Percentiles rank a stretch among this genome's conserved stretches.
phyloP scores from a whole-genome alignment of 2,888 invertebrate species.

The Eudemis profundana region DNA sequence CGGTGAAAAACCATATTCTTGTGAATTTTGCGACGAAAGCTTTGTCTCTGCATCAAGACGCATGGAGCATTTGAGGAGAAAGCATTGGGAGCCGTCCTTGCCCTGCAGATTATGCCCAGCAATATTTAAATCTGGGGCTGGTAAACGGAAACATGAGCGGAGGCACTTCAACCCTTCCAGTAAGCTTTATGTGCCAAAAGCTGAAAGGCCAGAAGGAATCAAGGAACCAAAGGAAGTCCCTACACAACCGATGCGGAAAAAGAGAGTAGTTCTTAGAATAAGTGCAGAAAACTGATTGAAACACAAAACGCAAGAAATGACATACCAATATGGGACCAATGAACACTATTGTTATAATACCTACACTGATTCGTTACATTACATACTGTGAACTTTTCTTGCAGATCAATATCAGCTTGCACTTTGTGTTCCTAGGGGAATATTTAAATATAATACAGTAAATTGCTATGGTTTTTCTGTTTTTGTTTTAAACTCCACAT shows the following conservation, averaged over 20 bases:
- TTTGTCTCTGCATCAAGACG: slow-evolving; percentile 53
- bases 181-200: slow-evolving; percentile 62
- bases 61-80: slow-evolving; percentile 46
- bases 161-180: slow-evolving; percentile 72
- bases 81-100: slow-evolving; percentile 49
- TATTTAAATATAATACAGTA: too few species aligned
- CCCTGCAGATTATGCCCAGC: slow-evolving; percentile 67
- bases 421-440: too few species aligned
- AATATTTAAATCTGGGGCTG: slow-evolving; percentile 66
- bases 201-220: slow-evolving; percentile 9
- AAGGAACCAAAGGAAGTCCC: slow-evolving; percentile 15
- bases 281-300: slow-evolving; percentile 10
- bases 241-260: slow-evolving; percentile 2
- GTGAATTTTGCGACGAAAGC: slow-evolving; percentile 70
- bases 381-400: too few species aligned
- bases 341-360: too few species aligned
- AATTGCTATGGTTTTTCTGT: too few species aligned
- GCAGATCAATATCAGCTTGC: too few species aligned
- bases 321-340: too few species aligned
- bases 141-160: slow-evolving; percentile 60
- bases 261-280: slow-evolving; percentile 12
- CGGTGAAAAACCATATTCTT: slow-evolving; percentile 72
- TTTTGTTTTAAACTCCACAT: too few species aligned
- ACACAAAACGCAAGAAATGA: too few species aligned
- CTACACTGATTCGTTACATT: too few species aligned